Conservation (phyloP, 2,113 vertebrate species). For the Eulemur rufifrons region DNA sequence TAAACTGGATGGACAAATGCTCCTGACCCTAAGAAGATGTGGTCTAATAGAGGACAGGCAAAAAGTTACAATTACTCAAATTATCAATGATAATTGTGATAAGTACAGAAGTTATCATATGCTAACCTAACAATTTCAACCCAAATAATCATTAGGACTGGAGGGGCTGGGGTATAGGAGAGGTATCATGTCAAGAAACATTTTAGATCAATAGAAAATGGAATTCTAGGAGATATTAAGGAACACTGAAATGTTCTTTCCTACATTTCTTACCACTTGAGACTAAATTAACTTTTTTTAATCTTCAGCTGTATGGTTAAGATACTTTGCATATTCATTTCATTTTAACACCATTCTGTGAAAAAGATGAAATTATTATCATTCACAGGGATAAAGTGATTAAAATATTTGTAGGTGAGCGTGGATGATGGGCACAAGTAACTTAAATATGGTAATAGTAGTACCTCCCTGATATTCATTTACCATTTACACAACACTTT, state of each 20-base stretch:
- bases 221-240: conserved; percentile 4
- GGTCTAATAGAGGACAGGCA: background rate
- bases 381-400: background rate
- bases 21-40: background rate
- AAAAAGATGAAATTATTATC: background rate
- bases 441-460: background rate
- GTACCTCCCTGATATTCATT: background rate
- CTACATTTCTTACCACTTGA: background rate
- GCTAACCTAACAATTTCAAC: background rate
- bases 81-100: background rate
- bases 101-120: background rate
- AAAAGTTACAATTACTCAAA: background rate
- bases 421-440: background rate
- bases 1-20: background rate
- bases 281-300: background rate
- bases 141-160: background rate
- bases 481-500: background rate
- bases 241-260: background rate
- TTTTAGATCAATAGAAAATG: background rate
- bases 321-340: background rate
- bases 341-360: background rate
- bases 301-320: background rate
- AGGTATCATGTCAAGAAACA: background rate
- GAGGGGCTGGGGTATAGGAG: background rate
- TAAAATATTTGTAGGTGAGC: background rate